These are phyloP conservation scores for Vesta saturnalis DNA, from an alignment of 2,888 invertebrate species.

Conservation along the genomic window DNA sequence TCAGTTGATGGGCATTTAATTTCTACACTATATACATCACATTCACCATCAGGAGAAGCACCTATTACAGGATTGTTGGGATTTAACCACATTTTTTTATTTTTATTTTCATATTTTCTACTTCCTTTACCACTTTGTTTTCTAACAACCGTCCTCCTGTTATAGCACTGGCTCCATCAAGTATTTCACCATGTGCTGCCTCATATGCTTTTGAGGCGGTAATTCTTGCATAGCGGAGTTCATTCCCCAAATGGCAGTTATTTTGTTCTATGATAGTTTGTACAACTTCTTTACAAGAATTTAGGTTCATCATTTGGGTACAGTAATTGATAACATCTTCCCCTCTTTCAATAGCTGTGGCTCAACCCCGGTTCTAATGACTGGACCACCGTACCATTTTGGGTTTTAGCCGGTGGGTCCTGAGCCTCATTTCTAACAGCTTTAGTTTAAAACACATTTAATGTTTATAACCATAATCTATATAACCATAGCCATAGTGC, in stretches of 20 bases:
- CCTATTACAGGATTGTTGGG: constrained; percentile 2
- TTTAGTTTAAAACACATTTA: too few species aligned
- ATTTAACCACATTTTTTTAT: not conserved
- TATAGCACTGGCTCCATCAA: constrained; percentile 43
- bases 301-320: too few species aligned
- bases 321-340: not conserved
- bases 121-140: constrained; percentile 35
- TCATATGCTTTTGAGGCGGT: constrained; percentile 42
- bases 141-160: constrained; percentile 43
- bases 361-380: too few species aligned
- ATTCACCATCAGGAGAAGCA: constrained; percentile 2
- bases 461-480: too few species aligned
- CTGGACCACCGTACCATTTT: too few species aligned
- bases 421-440: too few species aligned
- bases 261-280: not conserved
- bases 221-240: constrained; percentile 41
- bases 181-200: constrained; percentile 38
- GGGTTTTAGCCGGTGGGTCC: too few species aligned
- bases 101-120: constrained; percentile 36
- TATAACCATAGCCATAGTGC: too few species aligned
- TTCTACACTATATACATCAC: constrained; percentile 18
- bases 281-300: not conserved
- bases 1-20: not conserved
- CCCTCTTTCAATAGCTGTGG: too few species aligned
- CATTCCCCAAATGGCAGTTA: constrained; percentile 31